Conservation (phyloP, 2,113 vertebrate genomes). For the Tricholaema leucomelas region DNA sequence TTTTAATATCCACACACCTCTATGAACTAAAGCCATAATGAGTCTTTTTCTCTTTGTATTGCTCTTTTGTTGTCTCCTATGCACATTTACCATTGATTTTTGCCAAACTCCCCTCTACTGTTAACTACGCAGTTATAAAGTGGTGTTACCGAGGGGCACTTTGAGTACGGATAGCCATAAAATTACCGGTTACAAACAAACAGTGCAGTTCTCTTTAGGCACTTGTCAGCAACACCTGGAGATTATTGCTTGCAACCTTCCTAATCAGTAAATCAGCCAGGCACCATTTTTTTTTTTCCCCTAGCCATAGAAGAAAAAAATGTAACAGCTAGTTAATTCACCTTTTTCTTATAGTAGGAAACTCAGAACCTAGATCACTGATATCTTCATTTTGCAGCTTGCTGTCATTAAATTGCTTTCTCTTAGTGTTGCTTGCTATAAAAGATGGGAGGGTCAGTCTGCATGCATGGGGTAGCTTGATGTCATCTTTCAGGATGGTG, state of each 20-base stretch:
- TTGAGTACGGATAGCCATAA: constrained; percentile 38
- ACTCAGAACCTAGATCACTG: constrained; percentile 39
- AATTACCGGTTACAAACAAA: constrained; percentile 67
- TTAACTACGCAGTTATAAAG: constrained; percentile 36
- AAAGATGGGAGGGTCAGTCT: not conserved
- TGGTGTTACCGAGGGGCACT: constrained; percentile 19
- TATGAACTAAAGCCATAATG: not conserved
- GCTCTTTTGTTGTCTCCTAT: constrained; percentile 42
- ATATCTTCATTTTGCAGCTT: constrained; percentile 52
- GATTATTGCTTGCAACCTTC: constrained; percentile 19
- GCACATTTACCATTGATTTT: constrained; percentile 35
- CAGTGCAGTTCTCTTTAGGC: not conserved
- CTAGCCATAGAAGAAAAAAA: constrained; percentile 58
- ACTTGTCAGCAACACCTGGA: constrained; percentile 58
- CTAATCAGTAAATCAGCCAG: constrained; percentile 59
- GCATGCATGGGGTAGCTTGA: not conserved
- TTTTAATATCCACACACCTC: not conserved
- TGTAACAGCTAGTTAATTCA: constrained; percentile 72
- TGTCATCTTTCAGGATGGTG: not conserved
- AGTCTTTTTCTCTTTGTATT: constrained; percentile 20
- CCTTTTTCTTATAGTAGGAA: constrained; percentile 50
- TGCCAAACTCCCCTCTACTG: constrained; percentile 19
- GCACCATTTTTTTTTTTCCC: constrained; percentile 30
- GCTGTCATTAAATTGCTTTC: not conserved
- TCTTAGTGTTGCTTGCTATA: not conserved